A percentile compares a stretch with the other conserved stretches of the same genome.
phyloP scores from a whole-genome alignment of 2,888 invertebrate species.

The Eurytoma californica region DNA sequence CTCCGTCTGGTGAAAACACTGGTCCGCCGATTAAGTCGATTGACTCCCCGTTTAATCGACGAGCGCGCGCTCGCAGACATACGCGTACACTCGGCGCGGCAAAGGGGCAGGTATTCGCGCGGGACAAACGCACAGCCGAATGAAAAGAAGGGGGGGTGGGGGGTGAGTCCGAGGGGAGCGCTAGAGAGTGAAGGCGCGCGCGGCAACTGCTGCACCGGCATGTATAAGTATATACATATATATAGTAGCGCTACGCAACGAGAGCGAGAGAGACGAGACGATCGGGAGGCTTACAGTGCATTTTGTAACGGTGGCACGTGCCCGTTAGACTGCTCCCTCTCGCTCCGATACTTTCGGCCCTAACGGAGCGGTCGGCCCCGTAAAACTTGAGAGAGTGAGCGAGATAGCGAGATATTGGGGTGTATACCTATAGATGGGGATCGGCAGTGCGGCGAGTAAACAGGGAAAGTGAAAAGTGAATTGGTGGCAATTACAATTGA shows the following conservation, averaged over 20 bases:
- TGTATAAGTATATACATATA: background rate
- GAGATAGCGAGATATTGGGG: background rate
- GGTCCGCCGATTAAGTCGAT: slow-evolving; percentile 34
- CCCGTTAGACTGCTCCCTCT: slow-evolving; percentile 62
- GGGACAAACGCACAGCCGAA: background rate
- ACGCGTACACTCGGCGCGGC: slow-evolving; percentile 17
- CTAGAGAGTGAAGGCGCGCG: slow-evolving; percentile 10
- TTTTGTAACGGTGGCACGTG: slow-evolving; percentile 68
- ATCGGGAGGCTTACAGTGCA: slow-evolving; percentile 59
- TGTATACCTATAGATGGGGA: background rate
- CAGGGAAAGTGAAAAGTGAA: background rate
- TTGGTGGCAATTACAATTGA: background rate
- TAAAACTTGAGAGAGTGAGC: background rate
- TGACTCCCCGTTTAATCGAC: slow-evolving; percentile 47
- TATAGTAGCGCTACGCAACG: too few species aligned
- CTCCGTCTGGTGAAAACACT: slow-evolving; percentile 1
- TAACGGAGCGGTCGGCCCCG: slow-evolving; percentile 36
- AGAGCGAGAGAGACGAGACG: slow-evolving; percentile 43
- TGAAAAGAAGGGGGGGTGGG: slow-evolving; percentile 32
- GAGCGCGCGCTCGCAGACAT: background rate
- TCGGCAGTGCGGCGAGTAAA: background rate
- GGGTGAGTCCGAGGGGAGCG: slow-evolving; percentile 28
- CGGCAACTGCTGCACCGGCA: slow-evolving; percentile 36
- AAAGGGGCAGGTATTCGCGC: background rate
- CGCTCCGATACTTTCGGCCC: slow-evolving; percentile 29